A percentile compares a stretch with the other conserved stretches of the same genome.
phyloP scores from a whole-genome alignment of 2,113 vertebrate species.

The Phoenicopterus ruber region DNA sequence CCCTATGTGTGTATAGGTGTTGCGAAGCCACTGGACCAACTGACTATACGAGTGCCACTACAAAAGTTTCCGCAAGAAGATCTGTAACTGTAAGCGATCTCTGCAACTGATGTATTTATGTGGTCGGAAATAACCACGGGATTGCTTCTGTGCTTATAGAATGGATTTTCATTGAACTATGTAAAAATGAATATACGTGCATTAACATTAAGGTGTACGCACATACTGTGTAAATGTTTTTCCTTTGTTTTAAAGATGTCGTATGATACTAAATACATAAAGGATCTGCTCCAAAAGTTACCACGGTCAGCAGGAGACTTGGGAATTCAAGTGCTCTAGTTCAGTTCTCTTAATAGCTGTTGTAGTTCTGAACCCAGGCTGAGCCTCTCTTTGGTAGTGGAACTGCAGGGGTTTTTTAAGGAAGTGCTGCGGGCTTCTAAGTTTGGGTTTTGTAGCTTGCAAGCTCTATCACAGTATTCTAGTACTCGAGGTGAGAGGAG shows the following conservation, averaged over 20 bases:
- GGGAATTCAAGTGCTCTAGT: not conserved
- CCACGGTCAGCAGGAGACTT: not conserved
- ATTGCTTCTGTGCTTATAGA: conserved; percentile 72
- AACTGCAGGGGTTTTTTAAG: not conserved
- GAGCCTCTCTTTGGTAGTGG: not conserved
- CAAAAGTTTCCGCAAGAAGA: conserved; percentile 43
- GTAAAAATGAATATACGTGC: conserved; percentile 73
- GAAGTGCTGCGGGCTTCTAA: not conserved
- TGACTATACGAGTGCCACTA: conserved; percentile 61
- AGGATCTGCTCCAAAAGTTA: not conserved
- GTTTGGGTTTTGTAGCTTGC: not conserved
- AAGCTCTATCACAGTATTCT: not conserved
- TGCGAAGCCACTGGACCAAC: conserved; percentile 64
- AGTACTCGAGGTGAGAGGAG: not conserved
- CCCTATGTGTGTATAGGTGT: not conserved
- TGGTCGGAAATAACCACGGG: conserved; percentile 57
- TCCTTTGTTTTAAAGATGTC: not conserved
- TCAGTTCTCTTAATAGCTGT: not conserved
- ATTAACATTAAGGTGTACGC: conserved; percentile 61
- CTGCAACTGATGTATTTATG: conserved; percentile 56
- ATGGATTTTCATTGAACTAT: conserved; percentile 59
- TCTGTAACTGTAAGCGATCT: conserved; percentile 38
- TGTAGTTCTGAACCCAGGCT: not conserved
- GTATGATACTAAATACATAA: not conserved
- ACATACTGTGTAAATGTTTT: not conserved